Conservation (phyloP, 2,888 invertebrate species). For the Bombylius discolor region DNA sequence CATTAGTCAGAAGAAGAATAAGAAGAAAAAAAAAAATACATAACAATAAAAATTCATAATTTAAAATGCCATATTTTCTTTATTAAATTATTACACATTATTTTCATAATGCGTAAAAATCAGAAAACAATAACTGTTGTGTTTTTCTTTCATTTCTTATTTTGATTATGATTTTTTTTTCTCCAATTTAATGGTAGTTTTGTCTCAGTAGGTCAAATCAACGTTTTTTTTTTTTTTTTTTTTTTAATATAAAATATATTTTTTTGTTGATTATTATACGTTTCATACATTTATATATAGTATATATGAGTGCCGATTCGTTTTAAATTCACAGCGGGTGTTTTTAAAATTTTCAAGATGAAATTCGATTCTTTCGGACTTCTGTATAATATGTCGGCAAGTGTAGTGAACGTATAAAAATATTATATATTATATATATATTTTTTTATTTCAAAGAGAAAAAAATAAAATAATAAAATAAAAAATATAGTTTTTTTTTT, state of each 20-base stretch:
- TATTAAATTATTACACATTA: too few species aligned
- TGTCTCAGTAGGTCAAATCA: background rate
- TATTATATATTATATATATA: background rate
- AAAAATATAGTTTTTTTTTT: too few species aligned
- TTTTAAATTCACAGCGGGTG: slow-evolving; percentile 5
- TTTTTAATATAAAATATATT: background rate
- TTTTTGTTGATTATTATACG: background rate
- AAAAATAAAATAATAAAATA: too few species aligned
- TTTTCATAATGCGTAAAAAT: background rate
- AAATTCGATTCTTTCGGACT: background rate
- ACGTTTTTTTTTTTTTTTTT: background rate
- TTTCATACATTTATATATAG: too few species aligned
- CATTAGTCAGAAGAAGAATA: too few species aligned
- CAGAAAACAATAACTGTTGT: background rate
- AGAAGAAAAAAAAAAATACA: too few species aligned
- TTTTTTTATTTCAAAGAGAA: background rate
- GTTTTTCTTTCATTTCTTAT: background rate
- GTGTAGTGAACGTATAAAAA: too few species aligned
- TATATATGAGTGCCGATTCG: slow-evolving; percentile 1
- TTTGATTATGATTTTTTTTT: too few species aligned
- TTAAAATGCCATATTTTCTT: too few species aligned
- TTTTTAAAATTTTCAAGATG: background rate
- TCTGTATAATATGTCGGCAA: background rate
- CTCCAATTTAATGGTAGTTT: background rate
- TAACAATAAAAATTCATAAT: too few species aligned